These are phyloP conservation scores for Nothocercus nigrocapillus DNA, from an alignment of 2,113 vertebrate genomes.

Conservation along the genomic window DNA sequence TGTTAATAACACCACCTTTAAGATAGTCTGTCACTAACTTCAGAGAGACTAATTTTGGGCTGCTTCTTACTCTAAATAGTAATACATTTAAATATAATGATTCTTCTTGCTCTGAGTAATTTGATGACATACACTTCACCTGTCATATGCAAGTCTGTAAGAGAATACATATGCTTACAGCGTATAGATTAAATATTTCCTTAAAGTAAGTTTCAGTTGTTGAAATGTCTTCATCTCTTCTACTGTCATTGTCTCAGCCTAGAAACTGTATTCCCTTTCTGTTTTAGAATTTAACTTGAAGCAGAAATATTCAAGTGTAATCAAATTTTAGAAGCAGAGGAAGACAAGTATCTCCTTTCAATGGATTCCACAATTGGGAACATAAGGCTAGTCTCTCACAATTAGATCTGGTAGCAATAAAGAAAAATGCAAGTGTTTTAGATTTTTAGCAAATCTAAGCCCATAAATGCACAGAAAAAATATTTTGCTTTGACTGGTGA, in stretches of 20 bases:
- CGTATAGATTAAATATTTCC: not conserved
- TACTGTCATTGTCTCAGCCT: not conserved
- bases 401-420: not conserved
- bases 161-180: not conserved
- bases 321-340: constrained; percentile 28
- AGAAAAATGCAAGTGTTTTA: not conserved
- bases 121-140: not conserved
- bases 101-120: not conserved
- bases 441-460: not conserved
- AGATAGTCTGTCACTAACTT: not conserved
- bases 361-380: constrained; percentile 1
- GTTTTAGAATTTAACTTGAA: constrained; percentile 38
- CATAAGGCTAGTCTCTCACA: not conserved
- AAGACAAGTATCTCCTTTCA: constrained; percentile 27
- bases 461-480: not conserved
- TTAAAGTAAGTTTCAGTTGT: not conserved
- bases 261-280: not conserved
- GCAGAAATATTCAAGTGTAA: constrained; percentile 33
- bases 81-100: not conserved
- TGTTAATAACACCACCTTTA: not conserved
- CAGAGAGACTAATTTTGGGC: not conserved
- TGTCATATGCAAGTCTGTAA: not conserved
- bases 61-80: not conserved
- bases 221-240: not conserved
- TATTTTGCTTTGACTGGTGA: not conserved